A percentile compares a stretch with the other conserved stretches of the same genome.
Conservation (phyloP, 2,797 vertebrate genomes). For the Catharus ustulatus region DNA sequence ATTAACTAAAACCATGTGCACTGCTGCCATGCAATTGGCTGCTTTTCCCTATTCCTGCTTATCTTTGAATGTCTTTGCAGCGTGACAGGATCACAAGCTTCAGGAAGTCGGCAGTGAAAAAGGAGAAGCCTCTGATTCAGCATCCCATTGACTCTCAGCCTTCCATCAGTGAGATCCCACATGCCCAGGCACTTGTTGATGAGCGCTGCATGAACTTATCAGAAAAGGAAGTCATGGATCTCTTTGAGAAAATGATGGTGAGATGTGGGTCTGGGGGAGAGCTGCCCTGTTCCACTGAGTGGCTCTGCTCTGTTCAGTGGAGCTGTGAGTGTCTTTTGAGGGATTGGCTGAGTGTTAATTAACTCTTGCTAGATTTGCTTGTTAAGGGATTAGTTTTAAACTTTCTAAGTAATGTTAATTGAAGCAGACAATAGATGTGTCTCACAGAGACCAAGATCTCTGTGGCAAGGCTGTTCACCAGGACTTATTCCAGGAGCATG, state of each 20-base stretch:
- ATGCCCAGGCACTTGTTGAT: conserved; percentile 89
- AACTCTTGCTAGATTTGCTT: not conserved
- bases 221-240: conserved; percentile 96
- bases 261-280: conserved; percentile 32
- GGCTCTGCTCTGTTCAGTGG: not conserved
- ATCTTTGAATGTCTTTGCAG: conserved; percentile 77
- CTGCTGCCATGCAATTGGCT: not conserved
- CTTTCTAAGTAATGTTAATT: not conserved
- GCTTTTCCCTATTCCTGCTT: not conserved
- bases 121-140: conserved; percentile 94
- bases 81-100: conserved; percentile 97
- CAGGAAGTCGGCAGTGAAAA: conserved; percentile 89
- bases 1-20: conserved; percentile 44
- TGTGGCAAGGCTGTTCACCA: not conserved
- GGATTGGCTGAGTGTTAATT: not conserved
- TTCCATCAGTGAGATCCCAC: conserved; percentile 84
- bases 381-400: not conserved
- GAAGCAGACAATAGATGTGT: not conserved
- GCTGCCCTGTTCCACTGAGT: not conserved
- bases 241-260: conserved; percentile 99
- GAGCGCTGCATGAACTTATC: conserved; percentile 94
- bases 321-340: not conserved
- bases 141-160: conserved; percentile 90
- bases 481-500: not conserved
- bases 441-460: not conserved